phyloP scores from a whole-genome alignment of 2,113 vertebrate genomes.

The Coregonus clupeaformis region DNA sequence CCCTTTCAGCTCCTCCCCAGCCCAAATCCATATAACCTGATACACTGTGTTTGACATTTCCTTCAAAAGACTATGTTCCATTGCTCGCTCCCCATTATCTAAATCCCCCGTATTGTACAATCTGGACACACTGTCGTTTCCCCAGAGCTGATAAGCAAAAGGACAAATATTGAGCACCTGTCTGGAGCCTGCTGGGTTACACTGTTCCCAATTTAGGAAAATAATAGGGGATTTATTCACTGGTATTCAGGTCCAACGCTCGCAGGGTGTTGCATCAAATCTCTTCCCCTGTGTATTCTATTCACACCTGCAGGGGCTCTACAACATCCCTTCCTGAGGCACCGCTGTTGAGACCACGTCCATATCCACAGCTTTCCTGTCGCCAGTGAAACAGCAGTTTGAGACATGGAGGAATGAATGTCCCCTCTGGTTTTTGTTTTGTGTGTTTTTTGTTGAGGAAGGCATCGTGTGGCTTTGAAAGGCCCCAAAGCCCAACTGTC shows the following conservation, averaged over 20 bases:
- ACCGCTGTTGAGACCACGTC: neutral
- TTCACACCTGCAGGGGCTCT: neutral
- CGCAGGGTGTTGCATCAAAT: neutral
- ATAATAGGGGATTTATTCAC: neutral
- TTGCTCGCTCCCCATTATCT: conserved; percentile 4
- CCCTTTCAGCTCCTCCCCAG: neutral
- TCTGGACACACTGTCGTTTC: neutral
- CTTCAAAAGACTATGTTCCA: neutral
- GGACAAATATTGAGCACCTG: conserved; percentile 8
- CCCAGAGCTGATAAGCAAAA: conserved; percentile 10
- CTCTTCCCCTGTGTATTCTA: neutral
- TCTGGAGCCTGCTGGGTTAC: conserved; percentile 1
- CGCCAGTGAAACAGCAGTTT: neutral
- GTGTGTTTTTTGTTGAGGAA: neutral
- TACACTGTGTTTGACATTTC: conserved; percentile 1
- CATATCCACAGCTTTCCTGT: neutral
- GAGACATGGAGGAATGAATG: neutral
- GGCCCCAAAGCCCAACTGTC: neutral
- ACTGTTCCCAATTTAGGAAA: neutral
- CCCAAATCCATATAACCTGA: neutral
- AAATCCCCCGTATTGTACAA: conserved; percentile 1
- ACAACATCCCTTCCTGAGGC: neutral
- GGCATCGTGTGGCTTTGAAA: neutral
- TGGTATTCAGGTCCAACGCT: neutral
- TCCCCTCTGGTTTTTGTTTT: neutral